Percentiles rank a stretch among this genome's conserved stretches.
Evolutionary conservation across 2,888 invertebrate genomes (phyloP).

Genomic region (Euplagia quadripunctaria): DNA sequence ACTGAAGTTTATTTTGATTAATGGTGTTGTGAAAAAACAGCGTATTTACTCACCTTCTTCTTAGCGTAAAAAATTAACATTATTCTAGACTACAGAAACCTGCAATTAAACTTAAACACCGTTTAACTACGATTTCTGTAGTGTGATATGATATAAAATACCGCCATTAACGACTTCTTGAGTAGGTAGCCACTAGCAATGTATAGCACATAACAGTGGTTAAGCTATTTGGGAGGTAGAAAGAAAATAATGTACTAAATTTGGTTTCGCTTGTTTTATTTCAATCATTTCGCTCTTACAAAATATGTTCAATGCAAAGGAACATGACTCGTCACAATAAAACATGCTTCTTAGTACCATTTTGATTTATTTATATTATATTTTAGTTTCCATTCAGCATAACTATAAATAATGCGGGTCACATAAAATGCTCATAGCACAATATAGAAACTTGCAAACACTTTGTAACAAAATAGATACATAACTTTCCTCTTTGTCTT

Average conservation of each 20-base stretch:
- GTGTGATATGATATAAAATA: too few relatives aligned
- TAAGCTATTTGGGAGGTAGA: constrained; percentile 19
- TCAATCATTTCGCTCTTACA: constrained; percentile 88
- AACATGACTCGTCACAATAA: constrained; percentile 88
- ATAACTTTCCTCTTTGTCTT: constrained; percentile 81
- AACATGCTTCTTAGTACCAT: constrained; percentile 88
- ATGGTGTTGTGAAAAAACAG: too few relatives aligned
- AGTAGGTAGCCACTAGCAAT: neutral
- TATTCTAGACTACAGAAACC: too few relatives aligned
- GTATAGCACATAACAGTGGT: neutral
- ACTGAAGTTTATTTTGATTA: too few relatives aligned
- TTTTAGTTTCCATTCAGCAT: constrained; percentile 87
- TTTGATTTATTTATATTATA: constrained; percentile 86
- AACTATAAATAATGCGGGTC: constrained; percentile 87
- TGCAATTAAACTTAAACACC: too few relatives aligned
- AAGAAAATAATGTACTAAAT: constrained; percentile 74
- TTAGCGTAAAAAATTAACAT: neutral
- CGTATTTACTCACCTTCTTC: neutral
- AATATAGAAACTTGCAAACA: constrained; percentile 88
- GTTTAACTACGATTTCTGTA: neutral
- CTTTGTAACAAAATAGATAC: constrained; percentile 88
- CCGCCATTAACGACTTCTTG: neutral
- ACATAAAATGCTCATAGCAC: constrained; percentile 88
- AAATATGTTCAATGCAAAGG: constrained; percentile 88
- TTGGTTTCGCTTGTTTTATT: constrained; percentile 88